Conservation (phyloP, 2,113 vertebrate species). For the Neomonachus schauinslandi region DNA sequence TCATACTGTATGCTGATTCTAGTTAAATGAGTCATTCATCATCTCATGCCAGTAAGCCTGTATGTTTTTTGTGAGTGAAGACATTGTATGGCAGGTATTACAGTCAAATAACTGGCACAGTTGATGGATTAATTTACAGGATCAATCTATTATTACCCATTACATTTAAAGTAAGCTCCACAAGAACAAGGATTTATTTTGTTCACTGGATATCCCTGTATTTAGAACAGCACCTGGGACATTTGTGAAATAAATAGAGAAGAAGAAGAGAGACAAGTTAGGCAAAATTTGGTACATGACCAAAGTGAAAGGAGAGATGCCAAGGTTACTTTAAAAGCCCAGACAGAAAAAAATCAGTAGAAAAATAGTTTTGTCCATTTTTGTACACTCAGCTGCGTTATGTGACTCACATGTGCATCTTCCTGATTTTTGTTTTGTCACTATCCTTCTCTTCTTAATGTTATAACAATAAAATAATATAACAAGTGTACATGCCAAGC, state of each 20-base stretch:
- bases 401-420: background rate
- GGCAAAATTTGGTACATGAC: background rate
- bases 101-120: background rate
- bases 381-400: background rate
- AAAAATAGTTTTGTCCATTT: background rate
- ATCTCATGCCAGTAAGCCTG: background rate
- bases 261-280: background rate
- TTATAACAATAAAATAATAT: conserved; percentile 6
- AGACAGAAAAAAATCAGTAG: background rate
- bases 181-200: conserved; percentile 42
- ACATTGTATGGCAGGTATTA: background rate
- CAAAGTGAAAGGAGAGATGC: conserved; percentile 10
- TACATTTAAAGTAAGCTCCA: background rate
- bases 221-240: background rate
- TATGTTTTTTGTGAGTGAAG: background rate
- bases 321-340: conserved; percentile 35
- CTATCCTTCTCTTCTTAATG: background rate
- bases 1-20: background rate
- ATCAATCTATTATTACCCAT: background rate
- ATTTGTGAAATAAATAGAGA: conserved; percentile 12
- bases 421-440: conserved; percentile 34
- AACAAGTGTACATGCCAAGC: background rate
- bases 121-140: background rate
- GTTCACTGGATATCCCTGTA: background rate
- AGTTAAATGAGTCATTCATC: background rate